Conservation (phyloP, 2,113 vertebrate species). For the Saguinus midas region DNA sequence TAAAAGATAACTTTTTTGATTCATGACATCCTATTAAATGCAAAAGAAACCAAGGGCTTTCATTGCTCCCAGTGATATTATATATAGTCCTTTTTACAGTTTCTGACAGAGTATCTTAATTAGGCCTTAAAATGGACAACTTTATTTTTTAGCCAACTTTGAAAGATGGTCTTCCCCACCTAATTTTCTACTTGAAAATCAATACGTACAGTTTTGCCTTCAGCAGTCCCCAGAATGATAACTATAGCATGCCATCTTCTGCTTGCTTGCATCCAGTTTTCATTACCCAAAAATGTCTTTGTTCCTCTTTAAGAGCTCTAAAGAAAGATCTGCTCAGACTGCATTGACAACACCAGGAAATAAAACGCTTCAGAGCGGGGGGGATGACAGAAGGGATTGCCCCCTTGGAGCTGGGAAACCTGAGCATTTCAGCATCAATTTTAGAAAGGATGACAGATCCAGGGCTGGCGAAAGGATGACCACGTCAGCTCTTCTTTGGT, state of each 20-base stretch:
- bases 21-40: conserved; percentile 80
- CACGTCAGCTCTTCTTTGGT: neutral
- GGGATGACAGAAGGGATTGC: neutral
- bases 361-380: neutral
- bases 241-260: neutral
- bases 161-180: conserved; percentile 63
- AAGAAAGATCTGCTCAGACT: neutral
- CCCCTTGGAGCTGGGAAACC: neutral
- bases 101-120: conserved; percentile 79
- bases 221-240: neutral
- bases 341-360: neutral
- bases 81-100: conserved; percentile 66
- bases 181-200: conserved; percentile 75
- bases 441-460: neutral
- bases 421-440: neutral
- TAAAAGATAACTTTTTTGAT: conserved; percentile 72
- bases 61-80: conserved; percentile 76
- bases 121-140: conserved; percentile 79
- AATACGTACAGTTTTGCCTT: conserved; percentile 40
- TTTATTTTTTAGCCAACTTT: conserved; percentile 33
- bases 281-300: neutral
- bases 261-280: neutral
- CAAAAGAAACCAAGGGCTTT: conserved; percentile 76
- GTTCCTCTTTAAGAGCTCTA: neutral
- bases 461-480: too few relatives aligned